Evolutionary conservation across 2,797 vertebrate species (phyloP), one percentile per base, ranked within the genome.

Genomic region (Spinus pinus): DNA sequence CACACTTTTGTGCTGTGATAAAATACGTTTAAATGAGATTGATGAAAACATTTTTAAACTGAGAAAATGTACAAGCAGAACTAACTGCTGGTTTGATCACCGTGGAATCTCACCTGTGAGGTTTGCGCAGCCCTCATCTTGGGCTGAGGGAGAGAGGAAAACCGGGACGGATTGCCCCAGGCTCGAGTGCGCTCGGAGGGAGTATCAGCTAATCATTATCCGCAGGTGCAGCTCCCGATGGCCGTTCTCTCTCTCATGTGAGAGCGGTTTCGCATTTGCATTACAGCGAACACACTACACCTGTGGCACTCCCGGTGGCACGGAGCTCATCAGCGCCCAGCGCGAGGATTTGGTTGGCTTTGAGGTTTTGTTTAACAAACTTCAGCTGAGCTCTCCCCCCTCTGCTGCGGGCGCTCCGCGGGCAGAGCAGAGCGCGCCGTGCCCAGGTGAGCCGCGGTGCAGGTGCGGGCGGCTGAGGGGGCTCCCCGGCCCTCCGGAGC

Each of bases 281-380:
- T 62, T 2, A 0, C 0, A 6, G 46, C 2, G 3, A 66, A 25
- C 1, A 1, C 2, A 0, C 31, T 0, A 1, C 62, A 71, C 65
- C 67, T 24, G 73, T 5, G 22, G 30, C 5, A 0, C 31, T 44
- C 9, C 1, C 5, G 17, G 10, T 0, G 16, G 33, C 4, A 39
- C 21, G 22, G 33, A 22, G 9, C 0, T 7, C 5, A 2, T 5
- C 16, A 4, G 58, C 5, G 9, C 53, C 8, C 7, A 2, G 31
- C 2, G 9, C 17, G 4, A 4, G 20, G 7, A 2, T 3, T 15
- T 0, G 8, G 3, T 0, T 1, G 57, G 5, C 12, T 20, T 2
- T 6, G 37, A 5, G 7, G 4, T 21, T 46, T 23, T 7, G 25
- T 10, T 39, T 5, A 31, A 37, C 37, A 8, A 39, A 13, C 2